Conservation (phyloP, 2,113 vertebrate species). For the Rhadina sibilatrix region DNA sequence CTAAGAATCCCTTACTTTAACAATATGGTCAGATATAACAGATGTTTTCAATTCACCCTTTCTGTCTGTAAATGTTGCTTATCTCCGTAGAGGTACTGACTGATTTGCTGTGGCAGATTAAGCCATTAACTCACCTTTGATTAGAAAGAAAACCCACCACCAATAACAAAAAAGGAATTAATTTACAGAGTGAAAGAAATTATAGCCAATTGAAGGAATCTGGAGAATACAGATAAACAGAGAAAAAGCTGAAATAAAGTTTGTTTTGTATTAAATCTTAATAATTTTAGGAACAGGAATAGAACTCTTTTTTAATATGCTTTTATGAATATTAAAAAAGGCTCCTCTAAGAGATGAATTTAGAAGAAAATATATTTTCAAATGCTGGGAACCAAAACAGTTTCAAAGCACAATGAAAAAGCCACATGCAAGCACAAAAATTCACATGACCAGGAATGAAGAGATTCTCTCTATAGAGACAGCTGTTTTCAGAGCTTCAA, state of each 20-base stretch:
- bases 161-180: not conserved
- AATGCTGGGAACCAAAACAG: not conserved
- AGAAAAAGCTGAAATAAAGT: not conserved
- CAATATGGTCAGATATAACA: not conserved
- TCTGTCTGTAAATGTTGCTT: not conserved
- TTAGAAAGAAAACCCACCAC: not conserved
- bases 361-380: not conserved
- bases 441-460: not conserved
- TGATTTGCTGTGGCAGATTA: not conserved
- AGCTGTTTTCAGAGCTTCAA: not conserved
- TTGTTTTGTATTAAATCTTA: not conserved
- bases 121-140: not conserved
- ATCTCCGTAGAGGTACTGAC: not conserved
- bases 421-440: not conserved
- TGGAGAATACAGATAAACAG: not conserved
- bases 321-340: not conserved
- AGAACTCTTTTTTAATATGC: not conserved
- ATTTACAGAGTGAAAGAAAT: not conserved
- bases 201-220: not conserved
- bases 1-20: not conserved
- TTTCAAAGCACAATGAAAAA: not conserved
- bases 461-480: not conserved
- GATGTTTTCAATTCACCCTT: not conserved
- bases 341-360: not conserved
- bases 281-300: not conserved